Conservation (phyloP, 2,113 vertebrate species). For the Scopus umbretta region DNA sequence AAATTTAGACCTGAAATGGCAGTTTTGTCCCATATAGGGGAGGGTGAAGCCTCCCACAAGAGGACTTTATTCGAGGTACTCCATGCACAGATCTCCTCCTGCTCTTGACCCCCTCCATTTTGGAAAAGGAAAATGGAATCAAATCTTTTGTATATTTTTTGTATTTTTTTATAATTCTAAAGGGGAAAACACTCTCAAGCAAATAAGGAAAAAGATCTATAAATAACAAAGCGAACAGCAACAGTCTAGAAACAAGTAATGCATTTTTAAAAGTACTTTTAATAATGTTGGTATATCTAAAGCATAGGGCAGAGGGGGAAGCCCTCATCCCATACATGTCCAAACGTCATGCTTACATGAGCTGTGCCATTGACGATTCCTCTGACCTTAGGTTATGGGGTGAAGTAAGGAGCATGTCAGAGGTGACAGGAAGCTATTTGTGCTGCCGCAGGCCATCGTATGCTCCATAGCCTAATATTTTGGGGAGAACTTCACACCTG, state of each 20-base stretch:
- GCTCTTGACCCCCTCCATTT: neutral
- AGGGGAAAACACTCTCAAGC: neutral
- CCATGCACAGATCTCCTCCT: neutral
- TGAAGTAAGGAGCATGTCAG: neutral
- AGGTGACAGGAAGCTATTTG: neutral
- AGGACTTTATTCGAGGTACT: neutral
- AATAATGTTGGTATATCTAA: neutral
- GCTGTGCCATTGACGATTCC: neutral
- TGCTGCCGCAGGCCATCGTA: neutral
- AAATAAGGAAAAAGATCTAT: neutral
- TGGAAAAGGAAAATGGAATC: neutral
- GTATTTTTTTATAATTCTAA: neutral
- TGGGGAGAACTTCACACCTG: neutral
- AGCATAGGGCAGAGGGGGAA: neutral
- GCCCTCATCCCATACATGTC: neutral
- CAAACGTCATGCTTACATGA: neutral
- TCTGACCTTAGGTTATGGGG: neutral
- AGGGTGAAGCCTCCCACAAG: neutral
- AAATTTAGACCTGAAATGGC: neutral
- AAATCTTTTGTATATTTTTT: neutral
- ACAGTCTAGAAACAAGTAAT: neutral
- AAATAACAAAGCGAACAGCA: neutral
- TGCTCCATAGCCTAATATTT: neutral
- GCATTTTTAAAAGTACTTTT: neutral
- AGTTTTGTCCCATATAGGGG: neutral